Conservation (phyloP, 2,113 vertebrate genomes). For the Perca fluviatilis region DNA sequence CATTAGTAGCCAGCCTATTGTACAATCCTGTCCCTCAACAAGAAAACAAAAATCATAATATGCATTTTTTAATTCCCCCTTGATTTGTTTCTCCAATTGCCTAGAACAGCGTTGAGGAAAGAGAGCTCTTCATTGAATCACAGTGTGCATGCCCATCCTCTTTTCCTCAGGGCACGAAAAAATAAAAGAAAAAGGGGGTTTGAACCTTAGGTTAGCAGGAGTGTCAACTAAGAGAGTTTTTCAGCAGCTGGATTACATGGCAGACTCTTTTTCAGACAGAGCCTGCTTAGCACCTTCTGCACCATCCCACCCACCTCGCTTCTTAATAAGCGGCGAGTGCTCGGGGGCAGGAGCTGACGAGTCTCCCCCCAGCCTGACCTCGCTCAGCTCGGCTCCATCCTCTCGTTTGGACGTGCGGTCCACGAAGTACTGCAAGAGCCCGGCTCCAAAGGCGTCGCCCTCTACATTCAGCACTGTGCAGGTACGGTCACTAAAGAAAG, state of each 20-base stretch:
- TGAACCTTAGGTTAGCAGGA: slow-evolving; percentile 6
- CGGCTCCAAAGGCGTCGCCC: slow-evolving; percentile 91
- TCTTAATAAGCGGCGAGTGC: slow-evolving; percentile 83
- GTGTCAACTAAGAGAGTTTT: neutral
- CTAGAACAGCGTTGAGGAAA: neutral
- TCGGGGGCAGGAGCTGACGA: slow-evolving; percentile 59
- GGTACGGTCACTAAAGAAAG: slow-evolving; percentile 87
- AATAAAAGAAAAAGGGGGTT: neutral
- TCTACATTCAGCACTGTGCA: slow-evolving; percentile 93
- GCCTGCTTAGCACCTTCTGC: neutral
- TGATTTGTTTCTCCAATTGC: neutral
- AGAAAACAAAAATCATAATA: neutral
- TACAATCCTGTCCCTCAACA: neutral
- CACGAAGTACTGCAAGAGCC: slow-evolving; percentile 87
- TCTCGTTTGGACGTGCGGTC: slow-evolving; percentile 68
- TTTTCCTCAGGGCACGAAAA: neutral
- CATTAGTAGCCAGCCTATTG: slow-evolving; percentile 12
- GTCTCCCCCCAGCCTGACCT: slow-evolving; percentile 70
- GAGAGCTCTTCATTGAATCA: slow-evolving; percentile 10
- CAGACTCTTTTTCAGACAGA: slow-evolving; percentile 70
- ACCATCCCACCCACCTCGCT: neutral
- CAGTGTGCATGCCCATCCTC: slow-evolving; percentile 20
- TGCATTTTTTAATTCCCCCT: neutral
- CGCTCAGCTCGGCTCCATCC: slow-evolving; percentile 62
- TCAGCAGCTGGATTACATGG: slow-evolving; percentile 78